Base-by-base conservation (phyloP, 2,888 invertebrate species). In the Pristionchus fissidentatus region DNA sequence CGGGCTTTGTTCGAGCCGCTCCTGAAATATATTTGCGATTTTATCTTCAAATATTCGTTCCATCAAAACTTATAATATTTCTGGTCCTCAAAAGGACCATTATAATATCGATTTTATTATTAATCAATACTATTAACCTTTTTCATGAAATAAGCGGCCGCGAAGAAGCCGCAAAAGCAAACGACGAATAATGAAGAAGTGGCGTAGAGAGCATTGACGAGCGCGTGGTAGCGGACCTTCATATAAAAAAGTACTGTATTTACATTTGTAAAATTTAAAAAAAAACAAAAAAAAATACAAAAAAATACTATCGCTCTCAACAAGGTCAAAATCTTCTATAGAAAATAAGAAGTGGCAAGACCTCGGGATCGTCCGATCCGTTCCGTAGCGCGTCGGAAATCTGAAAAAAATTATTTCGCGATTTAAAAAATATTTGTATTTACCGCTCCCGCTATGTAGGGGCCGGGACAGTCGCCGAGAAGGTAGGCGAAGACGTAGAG, bases 381-480 rank as follows among this genome's bases (percentile, higher is more conserved):
- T 32, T 29, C 15, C 49, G 10, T 7, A 43, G 15, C 49, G 75
- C 43, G 19, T 75, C 75, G 13, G 75, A 75, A 5, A 75, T 75
- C 75, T 75, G 49, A 26, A 43, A 29, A 75, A 5, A 41, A 13
- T n/a, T n/a, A n/a, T 55, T n/a, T n/a, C 1, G 5, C 5, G 22
- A 7, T 19, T 13, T 26, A 22, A 1, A 15, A n/a, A 60, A 60
- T 32, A n/a, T n/a, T n/a, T n/a, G n/a, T 29, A 19, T 41, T 38
- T n/a, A 66, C 66, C 19, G 66, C 32, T 29, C 75, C 75, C 3
- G 75, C 75, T 46, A 75, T 75, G 49, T 75, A 75, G 29, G 75
- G 75, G 43, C 75, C 75, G 15, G 75, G 75, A 15, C 75, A 75
- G 15, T 75, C 75, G 0, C 75, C 75, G 10, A 75, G 46, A 0